These are phyloP conservation scores for Corydoras maculifer DNA, from an alignment of 2,113 vertebrate genomes.

Conservation along the genomic window DNA sequence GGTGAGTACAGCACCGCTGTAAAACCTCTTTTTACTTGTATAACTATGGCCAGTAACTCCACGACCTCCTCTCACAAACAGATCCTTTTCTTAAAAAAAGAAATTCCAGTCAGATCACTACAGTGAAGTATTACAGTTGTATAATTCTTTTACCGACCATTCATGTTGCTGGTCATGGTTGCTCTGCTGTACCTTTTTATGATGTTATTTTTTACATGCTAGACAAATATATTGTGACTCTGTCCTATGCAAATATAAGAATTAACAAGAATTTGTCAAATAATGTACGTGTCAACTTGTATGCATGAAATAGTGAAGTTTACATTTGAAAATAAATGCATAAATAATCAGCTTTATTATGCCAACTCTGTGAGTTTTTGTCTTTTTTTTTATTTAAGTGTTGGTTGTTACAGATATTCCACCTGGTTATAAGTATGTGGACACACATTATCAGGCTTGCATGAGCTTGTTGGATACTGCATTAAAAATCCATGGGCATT, in stretches of 20 bases:
- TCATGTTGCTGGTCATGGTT: constrained; percentile 73
- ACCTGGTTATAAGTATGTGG: too few relatives aligned
- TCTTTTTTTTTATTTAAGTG: neutral
- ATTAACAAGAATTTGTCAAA: constrained; percentile 74
- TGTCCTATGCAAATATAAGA: constrained; percentile 80
- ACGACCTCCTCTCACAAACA: constrained; percentile 62
- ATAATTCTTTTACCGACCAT: constrained; percentile 65
- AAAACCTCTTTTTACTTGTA: constrained; percentile 59
- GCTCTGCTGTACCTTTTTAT: constrained; percentile 77
- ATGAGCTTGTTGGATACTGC: too few relatives aligned
- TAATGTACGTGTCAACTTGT: constrained; percentile 79
- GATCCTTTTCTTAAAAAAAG: constrained; percentile 56
- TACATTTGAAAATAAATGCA: constrained; percentile 80
- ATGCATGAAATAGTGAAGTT: constrained; percentile 81
- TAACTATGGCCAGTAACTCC: constrained; percentile 68
- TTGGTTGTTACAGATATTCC: too few relatives aligned
- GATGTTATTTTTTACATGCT: constrained; percentile 77
- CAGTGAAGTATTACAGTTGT: constrained; percentile 74
- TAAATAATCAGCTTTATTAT: constrained; percentile 62
- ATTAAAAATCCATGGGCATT: too few relatives aligned
- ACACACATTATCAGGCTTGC: too few relatives aligned
- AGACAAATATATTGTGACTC: constrained; percentile 77
- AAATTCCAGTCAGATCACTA: constrained; percentile 73
- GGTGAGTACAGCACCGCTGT: constrained; percentile 63
- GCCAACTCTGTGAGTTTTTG: constrained; percentile 13